Conservation (phyloP, 2,113 vertebrate genomes). For the Peucedramus taeniatus region DNA sequence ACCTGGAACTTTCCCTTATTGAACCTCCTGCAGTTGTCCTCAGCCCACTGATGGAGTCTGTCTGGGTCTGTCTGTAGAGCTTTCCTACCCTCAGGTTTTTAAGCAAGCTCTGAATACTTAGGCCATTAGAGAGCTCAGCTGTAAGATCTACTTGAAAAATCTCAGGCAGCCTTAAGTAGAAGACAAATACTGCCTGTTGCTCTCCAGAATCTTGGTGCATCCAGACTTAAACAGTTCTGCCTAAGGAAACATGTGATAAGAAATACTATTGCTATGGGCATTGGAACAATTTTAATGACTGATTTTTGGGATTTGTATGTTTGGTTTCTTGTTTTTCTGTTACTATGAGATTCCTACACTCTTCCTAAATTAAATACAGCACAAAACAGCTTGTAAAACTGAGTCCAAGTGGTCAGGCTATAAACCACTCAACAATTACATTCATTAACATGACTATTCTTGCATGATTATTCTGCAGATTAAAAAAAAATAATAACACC, state of each 20-base stretch:
- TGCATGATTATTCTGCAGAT: not conserved
- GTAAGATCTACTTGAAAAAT: not conserved
- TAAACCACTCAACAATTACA: not conserved
- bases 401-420: not conserved
- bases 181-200: not conserved
- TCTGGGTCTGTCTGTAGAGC: not conserved
- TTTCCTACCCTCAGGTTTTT: not conserved
- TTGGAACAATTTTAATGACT: not conserved
- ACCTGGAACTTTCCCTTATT: not conserved
- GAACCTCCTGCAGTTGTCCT: not conserved
- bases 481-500: not conserved
- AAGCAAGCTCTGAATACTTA: not conserved
- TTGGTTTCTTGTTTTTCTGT: not conserved
- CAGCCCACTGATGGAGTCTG: not conserved
- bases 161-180: not conserved
- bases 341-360: not conserved
- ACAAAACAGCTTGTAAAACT: not conserved
- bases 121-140: not conserved
- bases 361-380: not conserved
- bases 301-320: not conserved
- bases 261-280: not conserved
- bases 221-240: not conserved
- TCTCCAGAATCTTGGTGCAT: not conserved
- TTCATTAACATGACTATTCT: not conserved
- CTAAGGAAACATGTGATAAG: not conserved